Base-by-base conservation (phyloP, 2,797 vertebrate genomes). In the Scolopax rusticola region DNA sequence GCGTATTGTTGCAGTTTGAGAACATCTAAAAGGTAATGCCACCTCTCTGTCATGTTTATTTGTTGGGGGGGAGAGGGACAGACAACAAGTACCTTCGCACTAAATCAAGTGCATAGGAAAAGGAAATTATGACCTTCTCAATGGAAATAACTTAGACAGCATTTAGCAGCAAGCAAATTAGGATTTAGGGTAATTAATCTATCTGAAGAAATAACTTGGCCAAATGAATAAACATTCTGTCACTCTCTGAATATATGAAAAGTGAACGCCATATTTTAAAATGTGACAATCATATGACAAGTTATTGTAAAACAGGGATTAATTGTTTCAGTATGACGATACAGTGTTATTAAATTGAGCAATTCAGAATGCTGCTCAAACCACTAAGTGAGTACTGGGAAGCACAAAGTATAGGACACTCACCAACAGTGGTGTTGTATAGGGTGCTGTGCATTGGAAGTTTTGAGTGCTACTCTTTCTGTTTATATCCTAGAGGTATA, bases 11-110 rank as follows among this genome's bases (percentile, higher is more conserved):
- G 41, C 24, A 67, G 27, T 33, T 21, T 36, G 32, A 76, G 36
- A 80, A 61, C 6, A 63, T 47, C 54, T 67, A 18, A 32, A 33
- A 90, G 47, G 11, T 32, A 45, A 32, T 0, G 4, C 19, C 11
- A 70, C 19, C 12, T 63, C 28, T 74, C 64, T 48, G 57, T 25
- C 12, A 19, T 21, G 15, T 63, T 67, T 80, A 30, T 2, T 38
- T 82, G 43, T n/a, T 67, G 47, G 15, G 11, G 11, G 24, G 15
- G 0, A 0, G 23, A 23, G 6, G 25, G 9, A 8, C 6, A 2
- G 9, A 36, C 10, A 5, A 51, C 30, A 63, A 51, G 16, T 70
- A 70, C 38, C 40, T 75, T 24, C 3, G 15, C 4, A 2, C 24
- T 33, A 78, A 74, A 32, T 24, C 28, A 53, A 74, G 36, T 5